A percentile compares a stretch with the other conserved stretches of the same genome.
Evolutionary conservation across 2,113 vertebrate species (phyloP).

Genomic region (Leptobrachium ailaonicum): DNA sequence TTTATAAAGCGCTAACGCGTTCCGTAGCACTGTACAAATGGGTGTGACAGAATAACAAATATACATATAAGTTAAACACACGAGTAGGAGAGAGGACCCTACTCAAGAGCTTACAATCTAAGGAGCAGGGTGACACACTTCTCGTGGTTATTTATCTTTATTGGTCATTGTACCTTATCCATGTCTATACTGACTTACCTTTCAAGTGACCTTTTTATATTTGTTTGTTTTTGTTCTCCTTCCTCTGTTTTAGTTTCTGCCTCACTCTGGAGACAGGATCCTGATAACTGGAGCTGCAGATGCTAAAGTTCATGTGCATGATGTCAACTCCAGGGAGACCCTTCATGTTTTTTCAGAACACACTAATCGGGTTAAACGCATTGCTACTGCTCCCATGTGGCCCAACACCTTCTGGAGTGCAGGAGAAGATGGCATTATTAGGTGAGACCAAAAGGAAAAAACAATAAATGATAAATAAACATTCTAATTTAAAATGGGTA

Average conservation of each 20-base stretch:
- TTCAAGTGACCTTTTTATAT: not conserved
- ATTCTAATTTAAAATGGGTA: too few relatives aligned
- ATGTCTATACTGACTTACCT: too few relatives aligned
- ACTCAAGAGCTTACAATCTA: too few relatives aligned
- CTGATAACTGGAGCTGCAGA: conserved; percentile 93
- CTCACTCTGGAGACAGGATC: conserved; percentile 92
- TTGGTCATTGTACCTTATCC: too few relatives aligned
- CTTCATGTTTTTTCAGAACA: conserved; percentile 98
- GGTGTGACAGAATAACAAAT: too few relatives aligned
- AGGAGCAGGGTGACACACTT: too few relatives aligned
- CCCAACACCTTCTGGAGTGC: conserved; percentile 99
- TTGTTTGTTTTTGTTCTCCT: not conserved
- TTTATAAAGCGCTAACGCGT: too few relatives aligned
- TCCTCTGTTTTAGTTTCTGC: conserved; percentile 79
- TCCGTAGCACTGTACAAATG: too few relatives aligned
- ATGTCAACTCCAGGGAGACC: conserved; percentile 92
- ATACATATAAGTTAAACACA: too few relatives aligned
- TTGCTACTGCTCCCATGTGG: conserved; percentile 97
- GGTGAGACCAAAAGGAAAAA: conserved; percentile 64
- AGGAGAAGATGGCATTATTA: conserved; percentile 91
- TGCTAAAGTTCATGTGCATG: conserved; percentile 96
- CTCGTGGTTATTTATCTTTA: too few relatives aligned
- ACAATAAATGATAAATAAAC: too few relatives aligned
- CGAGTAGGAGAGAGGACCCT: too few relatives aligned
- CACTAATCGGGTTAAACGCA: conserved; percentile 94